Base-by-base conservation (phyloP, 2,888 invertebrate genomes). In the Eutolmus rufibarbis region DNA sequence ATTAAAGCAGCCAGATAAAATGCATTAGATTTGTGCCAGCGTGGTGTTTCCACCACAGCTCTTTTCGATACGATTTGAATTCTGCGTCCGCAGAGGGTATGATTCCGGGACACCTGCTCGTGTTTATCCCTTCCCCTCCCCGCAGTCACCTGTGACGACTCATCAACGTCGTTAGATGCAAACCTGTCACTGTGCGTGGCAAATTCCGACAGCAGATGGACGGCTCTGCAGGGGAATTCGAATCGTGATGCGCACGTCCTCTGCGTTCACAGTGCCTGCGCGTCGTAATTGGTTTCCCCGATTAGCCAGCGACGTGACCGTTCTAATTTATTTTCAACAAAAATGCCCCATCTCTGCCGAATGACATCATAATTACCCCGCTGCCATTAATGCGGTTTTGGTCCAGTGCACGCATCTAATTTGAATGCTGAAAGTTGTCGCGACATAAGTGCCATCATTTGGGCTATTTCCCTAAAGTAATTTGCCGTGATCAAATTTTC, bases 141-240 rank as follows among this genome's bases (percentile, higher is more conserved):
- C 1, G n/a, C 8, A 81, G 56, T 19, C 40, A 82, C 19, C 51
- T 28, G 34, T 40, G 66, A 40, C 16, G 37, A 14, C 12, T 46
- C 31, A 28, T 76, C 37, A 16, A 76, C 66, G 66, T 19, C 57
- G 40, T 82, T n/a, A n/a, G 34, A n/a, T 37, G 19, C 66, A 57
- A 66, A 82, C 57, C 23, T 57, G 51, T 57, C 82, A 66, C 66
- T 1, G 12, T 81, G 40, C 66, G 82, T 66, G 82, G 66, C 82
- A 82, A 82, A 51, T 82, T 82, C 82, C 19, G 66, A 66, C 57
- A 57, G 56, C n/a, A 56, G 56, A 82, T 82, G 82, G 82, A 82
- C 57, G 51, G 34, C 34, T 37, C 34, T 19, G n/a, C 16, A 34
- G 16, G 37, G n/a, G 37, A n/a, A 56, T 23, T 57, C 82, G 66